A percentile compares a stretch with the other conserved stretches of the same genome.
phyloP scores from a whole-genome alignment of 2,113 vertebrate genomes.

The Bufo gargarizans region DNA sequence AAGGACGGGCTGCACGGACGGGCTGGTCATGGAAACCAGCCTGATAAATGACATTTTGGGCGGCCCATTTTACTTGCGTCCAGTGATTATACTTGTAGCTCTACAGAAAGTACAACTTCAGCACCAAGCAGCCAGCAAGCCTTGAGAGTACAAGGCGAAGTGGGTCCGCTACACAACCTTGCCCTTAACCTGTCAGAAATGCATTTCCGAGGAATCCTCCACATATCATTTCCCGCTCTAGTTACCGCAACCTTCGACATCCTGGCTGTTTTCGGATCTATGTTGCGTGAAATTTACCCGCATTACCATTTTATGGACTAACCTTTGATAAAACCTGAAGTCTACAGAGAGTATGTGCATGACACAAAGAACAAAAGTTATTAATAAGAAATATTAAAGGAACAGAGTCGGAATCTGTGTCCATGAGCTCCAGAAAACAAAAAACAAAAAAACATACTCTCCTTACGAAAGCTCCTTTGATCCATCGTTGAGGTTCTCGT shows the following conservation, averaged over 20 bases:
- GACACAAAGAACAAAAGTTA: not conserved
- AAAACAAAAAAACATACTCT: too few relatives aligned
- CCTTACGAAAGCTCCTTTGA: too few relatives aligned
- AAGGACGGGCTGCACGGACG: slow-evolving; percentile 15
- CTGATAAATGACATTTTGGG: slow-evolving; percentile 36
- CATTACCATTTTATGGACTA: slow-evolving; percentile 8
- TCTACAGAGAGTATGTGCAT: not conserved
- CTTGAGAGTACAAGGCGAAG: not conserved
- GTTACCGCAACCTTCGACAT: slow-evolving; percentile 51
- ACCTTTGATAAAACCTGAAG: not conserved
- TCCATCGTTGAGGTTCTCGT: too few relatives aligned
- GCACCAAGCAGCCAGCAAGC: not conserved
- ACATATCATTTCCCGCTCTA: slow-evolving; percentile 47
- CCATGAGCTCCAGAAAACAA: too few relatives aligned
- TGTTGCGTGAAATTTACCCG: not conserved
- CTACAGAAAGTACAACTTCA: slow-evolving; percentile 16
- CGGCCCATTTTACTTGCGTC: slow-evolving; percentile 19
- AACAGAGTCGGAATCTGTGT: too few relatives aligned
- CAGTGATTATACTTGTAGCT: slow-evolving; percentile 35
- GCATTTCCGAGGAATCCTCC: not conserved
- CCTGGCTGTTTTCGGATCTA: slow-evolving; percentile 7
- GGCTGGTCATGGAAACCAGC: slow-evolving; percentile 3
- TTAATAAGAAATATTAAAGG: not conserved
- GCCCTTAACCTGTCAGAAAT: slow-evolving; percentile 32
- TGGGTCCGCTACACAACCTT: slow-evolving; percentile 12